Evolutionary conservation across 2,888 invertebrate genomes (phyloP).

Genomic region (Tridacna gigas): DNA sequence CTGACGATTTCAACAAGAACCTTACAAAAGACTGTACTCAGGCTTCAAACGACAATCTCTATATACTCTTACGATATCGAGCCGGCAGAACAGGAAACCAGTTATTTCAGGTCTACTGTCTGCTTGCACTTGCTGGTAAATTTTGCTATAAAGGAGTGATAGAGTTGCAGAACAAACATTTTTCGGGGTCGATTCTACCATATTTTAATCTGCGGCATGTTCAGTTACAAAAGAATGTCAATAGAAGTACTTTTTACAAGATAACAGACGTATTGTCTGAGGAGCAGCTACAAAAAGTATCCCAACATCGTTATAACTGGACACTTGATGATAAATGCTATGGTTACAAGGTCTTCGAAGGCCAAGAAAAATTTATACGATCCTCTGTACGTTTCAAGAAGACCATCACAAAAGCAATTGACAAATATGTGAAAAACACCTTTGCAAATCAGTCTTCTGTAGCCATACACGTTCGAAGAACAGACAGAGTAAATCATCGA

Average conservation of each 20-base stretch:
- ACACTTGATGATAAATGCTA: background rate
- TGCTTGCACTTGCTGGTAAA: background rate
- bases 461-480: slow-evolving; percentile 1
- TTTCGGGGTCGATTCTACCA: background rate
- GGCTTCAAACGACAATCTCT: no score
- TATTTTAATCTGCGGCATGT: background rate
- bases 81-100: background rate
- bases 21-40: no score
- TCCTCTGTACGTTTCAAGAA: no score
- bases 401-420: background rate
- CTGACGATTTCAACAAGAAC: no score
- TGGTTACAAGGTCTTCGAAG: background rate
- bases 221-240: background rate
- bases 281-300: background rate
- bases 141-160: background rate
- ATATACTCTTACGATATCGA: no score
- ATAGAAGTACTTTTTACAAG: background rate
- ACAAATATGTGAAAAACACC: background rate
- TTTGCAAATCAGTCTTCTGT: background rate
- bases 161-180: background rate
- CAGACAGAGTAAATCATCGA: background rate
- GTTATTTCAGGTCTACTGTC: background rate
- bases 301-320: background rate
- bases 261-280: background rate
- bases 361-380: no score